These are phyloP conservation scores for Watersipora subatra DNA, from an alignment of 1,140 invertebrate genomes.

Conservation along the genomic window DNA sequence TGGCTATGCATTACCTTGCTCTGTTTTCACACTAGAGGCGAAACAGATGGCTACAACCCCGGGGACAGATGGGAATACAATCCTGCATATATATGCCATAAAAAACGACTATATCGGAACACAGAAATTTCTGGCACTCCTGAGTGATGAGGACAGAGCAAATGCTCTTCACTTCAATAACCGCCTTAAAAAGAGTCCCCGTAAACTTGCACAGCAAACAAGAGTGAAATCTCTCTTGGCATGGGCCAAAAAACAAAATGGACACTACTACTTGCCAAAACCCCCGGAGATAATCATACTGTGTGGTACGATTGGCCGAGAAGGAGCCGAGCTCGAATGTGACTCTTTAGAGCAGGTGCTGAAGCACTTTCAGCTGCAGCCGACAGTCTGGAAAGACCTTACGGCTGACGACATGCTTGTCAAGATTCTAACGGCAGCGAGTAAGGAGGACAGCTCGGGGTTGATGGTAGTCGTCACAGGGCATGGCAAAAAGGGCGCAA, in stretches of 20 bases:
- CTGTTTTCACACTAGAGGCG: no score
- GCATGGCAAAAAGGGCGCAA: not conserved
- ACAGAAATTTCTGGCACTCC: not conserved
- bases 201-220: not conserved
- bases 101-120: not conserved
- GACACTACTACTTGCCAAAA: not conserved
- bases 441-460: not conserved
- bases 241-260: not conserved
- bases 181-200: not conserved
- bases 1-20: no score
- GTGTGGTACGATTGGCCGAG: not conserved
- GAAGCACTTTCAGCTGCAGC: not conserved
- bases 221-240: not conserved
- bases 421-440: not conserved
- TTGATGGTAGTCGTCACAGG: not conserved
- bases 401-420: not conserved
- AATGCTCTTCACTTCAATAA: not conserved
- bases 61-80: not conserved
- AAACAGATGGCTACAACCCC: not conserved
- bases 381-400: not conserved
- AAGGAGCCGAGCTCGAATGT: not conserved
- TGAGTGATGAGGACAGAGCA: not conserved
- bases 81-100: not conserved
- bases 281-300: not conserved
- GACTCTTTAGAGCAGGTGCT: not conserved